Evolutionary conservation across 2,113 vertebrate species (phyloP).

Genomic region (Gobiocypris rarus): DNA sequence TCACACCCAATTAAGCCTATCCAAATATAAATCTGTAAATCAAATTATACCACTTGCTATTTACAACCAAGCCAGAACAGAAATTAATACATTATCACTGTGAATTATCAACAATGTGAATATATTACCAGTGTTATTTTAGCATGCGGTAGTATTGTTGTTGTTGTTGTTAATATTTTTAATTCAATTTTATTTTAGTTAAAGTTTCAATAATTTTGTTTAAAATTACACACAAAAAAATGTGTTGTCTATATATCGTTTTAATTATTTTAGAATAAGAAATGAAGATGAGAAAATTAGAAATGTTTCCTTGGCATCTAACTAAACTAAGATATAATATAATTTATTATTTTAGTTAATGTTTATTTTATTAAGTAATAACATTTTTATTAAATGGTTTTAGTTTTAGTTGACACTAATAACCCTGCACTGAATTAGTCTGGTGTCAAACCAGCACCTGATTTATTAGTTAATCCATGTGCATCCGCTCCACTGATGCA

Average conservation of each 20-base stretch:
- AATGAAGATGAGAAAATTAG: too few species aligned
- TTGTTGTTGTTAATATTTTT: not conserved
- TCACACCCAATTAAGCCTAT: not conserved
- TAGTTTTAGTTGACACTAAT: not conserved
- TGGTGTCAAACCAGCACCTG: constrained; percentile 40
- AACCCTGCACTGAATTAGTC: constrained; percentile 1
- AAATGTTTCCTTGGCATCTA: not conserved
- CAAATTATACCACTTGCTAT: not conserved
- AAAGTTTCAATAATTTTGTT: not conserved
- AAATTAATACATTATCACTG: too few species aligned
- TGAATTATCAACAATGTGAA: too few species aligned
- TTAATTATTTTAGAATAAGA: not conserved
- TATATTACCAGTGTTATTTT: not conserved
- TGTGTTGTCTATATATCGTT: not conserved
- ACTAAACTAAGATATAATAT: too few species aligned
- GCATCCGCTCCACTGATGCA: constrained; percentile 43
- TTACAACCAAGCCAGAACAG: too few species aligned
- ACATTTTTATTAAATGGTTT: not conserved
- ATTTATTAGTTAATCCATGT: constrained; percentile 42
- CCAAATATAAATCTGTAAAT: not conserved
- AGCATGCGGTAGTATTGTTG: not conserved
- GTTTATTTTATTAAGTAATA: not conserved
- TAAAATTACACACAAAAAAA: too few species aligned
- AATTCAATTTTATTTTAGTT: not conserved
- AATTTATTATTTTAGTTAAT: too few species aligned